phyloP scores from a whole-genome alignment of 2,113 vertebrate genomes.

The Aepyceros melampus region DNA sequence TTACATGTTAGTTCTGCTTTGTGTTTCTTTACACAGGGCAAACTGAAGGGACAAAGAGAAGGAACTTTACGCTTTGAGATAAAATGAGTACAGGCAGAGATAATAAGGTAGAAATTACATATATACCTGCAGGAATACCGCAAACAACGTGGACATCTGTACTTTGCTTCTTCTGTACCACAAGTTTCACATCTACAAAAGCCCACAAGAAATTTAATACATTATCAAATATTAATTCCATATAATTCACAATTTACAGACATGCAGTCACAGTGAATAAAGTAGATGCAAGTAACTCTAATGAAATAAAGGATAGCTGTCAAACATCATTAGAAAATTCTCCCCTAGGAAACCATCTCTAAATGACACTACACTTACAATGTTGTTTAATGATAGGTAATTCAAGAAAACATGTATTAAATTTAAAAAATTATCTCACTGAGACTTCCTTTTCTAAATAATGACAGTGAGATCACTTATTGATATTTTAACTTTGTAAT shows the following conservation, averaged over 20 bases:
- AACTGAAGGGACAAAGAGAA: conserved; percentile 78
- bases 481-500: conserved; percentile 5
- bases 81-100: not conserved
- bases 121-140: conserved; percentile 92
- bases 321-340: not conserved
- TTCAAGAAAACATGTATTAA: not conserved
- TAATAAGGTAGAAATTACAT: not conserved
- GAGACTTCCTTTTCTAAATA: not conserved
- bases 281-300: not conserved
- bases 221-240: not conserved
- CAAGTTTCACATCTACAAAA: conserved; percentile 90
- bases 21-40: conserved; percentile 93
- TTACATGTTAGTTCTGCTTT: conserved; percentile 88
- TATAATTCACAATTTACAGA: not conserved
- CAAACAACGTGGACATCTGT: conserved; percentile 92
- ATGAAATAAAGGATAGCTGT: not conserved
- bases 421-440: not conserved
- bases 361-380: not conserved
- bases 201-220: not conserved
- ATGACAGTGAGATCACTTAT: not conserved
- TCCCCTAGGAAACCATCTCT: not conserved
- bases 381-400: not conserved
- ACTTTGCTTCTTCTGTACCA: conserved; percentile 88
- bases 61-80: not conserved
- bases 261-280: not conserved